Evolutionary conservation across 2,797 vertebrate genomes (phyloP), one percentile per base, ranked within the genome.

Genomic region (Phataginus tricuspis): DNA sequence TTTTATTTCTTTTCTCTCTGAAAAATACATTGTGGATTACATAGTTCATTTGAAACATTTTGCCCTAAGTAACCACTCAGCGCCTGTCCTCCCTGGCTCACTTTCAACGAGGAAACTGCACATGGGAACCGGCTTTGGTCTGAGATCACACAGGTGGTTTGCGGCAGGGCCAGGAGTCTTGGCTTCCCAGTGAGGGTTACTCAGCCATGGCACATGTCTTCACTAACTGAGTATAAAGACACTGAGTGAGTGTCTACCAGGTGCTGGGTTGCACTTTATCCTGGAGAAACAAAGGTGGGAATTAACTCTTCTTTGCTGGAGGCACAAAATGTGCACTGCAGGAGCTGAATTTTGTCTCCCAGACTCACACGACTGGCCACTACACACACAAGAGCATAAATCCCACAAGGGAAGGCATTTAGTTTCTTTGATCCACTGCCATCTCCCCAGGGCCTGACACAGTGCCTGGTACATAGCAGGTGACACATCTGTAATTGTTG

Each of bases 371-470:
- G 55, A 39, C 7, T 6, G 10, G 75, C 18, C 4, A 15, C 0
- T 42, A 2, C 3, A 1, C 3, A 4, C 1, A 6, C 23, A 14
- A 31, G 42, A 74, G 31, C 21, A 1, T 5, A 23, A 34, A 12
- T 45, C 14, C 31, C 6, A 3, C 2, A 16, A 61, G 42, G 29
- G 14, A 19, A 57, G 75, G 34, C 2, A 3, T 15, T 86, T 45
- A 0, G 29, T 39, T 23, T 55, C 53, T 29, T 19, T 45, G 15
- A 27, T 13, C 51, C 7, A 10, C 7, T 7, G 29, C 37, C 66
- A 0, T 29, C 2, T 49, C 7, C 18, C 21, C 4, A 57, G 16
- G 2, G 25, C 21, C 31, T 37, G 37, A 42, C 42, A 34, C 7
- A 9, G 29, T 3, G 4, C 16, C 8, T 31, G 16, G 45, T 14